phyloP scores from a whole-genome alignment of 1,140 invertebrate species.

The Pseudoatta argentina region DNA sequence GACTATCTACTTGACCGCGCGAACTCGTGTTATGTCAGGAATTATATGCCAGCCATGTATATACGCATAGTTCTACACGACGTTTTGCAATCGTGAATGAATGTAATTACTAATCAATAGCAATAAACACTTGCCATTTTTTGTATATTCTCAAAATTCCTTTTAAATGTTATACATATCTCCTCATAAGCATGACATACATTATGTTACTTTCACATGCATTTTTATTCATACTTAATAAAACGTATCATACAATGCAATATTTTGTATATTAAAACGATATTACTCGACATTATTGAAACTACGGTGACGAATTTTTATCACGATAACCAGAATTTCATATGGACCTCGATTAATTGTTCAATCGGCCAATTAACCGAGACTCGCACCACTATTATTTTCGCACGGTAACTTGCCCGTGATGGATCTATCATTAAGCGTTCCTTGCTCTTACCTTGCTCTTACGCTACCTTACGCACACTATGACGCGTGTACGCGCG shows the following conservation, averaged over 20 bases:
- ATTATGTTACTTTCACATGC: neutral
- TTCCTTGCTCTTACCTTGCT: constrained; percentile 29
- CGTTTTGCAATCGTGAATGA: constrained; percentile 34
- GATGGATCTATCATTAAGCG: constrained; percentile 58
- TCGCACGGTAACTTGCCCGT: constrained; percentile 28
- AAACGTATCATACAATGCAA: neutral
- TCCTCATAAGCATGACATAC: neutral
- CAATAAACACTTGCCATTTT: constrained; percentile 46
- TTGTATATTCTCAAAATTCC: neutral
- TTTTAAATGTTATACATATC: constrained; percentile 13
- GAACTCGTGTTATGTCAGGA: constrained; percentile 30
- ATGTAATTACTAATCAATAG: constrained; percentile 32
- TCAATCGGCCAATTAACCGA: constrained; percentile 34
- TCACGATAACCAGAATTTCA: neutral
- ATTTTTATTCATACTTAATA: neutral
- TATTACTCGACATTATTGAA: constrained; percentile 14
- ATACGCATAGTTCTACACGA: constrained; percentile 35
- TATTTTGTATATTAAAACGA: neutral
- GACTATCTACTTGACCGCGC: constrained; percentile 38
- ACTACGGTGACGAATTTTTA: neutral
- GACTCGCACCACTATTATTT: constrained; percentile 37
- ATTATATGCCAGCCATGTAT: constrained; percentile 23
- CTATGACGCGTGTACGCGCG: constrained; percentile 12
- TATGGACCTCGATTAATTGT: constrained; percentile 8
- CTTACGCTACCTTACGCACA: neutral